Base-by-base conservation (phyloP, 2,113 vertebrate genomes). In the Illadopsis cleaveri region DNA sequence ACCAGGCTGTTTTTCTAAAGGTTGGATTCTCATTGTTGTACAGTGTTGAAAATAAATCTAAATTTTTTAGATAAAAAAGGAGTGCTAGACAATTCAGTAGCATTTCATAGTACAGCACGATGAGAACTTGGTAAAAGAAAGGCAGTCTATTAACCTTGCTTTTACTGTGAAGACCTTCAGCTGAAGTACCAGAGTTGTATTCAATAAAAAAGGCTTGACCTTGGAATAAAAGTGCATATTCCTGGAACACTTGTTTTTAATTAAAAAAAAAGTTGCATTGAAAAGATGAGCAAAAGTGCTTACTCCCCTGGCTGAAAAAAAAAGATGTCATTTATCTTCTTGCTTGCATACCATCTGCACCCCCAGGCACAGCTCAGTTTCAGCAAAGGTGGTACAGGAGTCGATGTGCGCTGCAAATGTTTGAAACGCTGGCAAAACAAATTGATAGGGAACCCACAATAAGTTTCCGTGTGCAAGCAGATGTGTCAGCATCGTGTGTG, bases 161-260 rank as follows among this genome's bases (percentile, higher is more conserved):
- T 98, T 98, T 97, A 97, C 97, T 98, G 98, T 98, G 96, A 98
- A 98, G 98, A 97, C 98, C 98, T 99, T 99, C 98, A 98, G 95
- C 98, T 98, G 96, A 98, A 99, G 98, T 98, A 98, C 97, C 96
- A 93, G 97, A 98, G 97, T 94, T 96, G 93, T 96, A 97, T 93
- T 98, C 98, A 98, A 97, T 76, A 90, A 81, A 98, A 97, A 96
- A 97, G 86, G 96, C 97, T 98, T 99, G 98, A 98, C 98, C 98
- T 99, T 98, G 97, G 86, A 92, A 98, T 96, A 95, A 96, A 97
- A 96, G 82, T 76, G 45, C 71, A 62, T 92, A 87, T 94, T 97
- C 94, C 93, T 96, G 97, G 97, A 97, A 98, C 97, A 96, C 97
- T 98, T 97, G 96, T 96, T 95, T 96, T 95, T 89, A 92, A 94